Evolutionary conservation across 2,888 invertebrate species (phyloP).

Genomic region (Danaus chrysippus): DNA sequence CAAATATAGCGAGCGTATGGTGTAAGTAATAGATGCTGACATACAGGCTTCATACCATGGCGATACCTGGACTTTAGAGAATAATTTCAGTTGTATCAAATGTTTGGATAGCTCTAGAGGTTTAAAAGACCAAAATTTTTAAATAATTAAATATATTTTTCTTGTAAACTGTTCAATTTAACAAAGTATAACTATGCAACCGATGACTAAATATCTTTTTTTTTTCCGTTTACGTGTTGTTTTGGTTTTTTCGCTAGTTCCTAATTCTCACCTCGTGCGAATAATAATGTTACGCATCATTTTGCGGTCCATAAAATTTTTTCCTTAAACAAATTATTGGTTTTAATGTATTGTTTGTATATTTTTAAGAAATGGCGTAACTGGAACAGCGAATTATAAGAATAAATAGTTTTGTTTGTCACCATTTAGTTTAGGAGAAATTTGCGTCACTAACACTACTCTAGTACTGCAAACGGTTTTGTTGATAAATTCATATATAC

Average conservation of each 20-base stretch:
- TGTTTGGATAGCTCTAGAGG: too few relatives aligned
- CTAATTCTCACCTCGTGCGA: slow-evolving; percentile 2
- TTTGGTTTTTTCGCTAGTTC: not conserved
- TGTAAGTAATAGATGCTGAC: not conserved
- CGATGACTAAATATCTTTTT: not conserved
- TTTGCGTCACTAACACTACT: too few relatives aligned
- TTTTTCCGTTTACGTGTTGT: not conserved
- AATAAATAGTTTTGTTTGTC: too few relatives aligned
- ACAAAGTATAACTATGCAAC: too few relatives aligned
- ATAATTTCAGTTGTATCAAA: too few relatives aligned
- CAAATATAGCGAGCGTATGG: slow-evolving; percentile 16
- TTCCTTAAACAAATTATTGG: slow-evolving; percentile 2
- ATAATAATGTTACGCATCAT: not conserved
- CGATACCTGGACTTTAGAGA: too few relatives aligned
- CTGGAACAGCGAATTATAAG: not conserved
- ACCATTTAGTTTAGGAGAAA: too few relatives aligned
- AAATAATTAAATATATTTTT: too few relatives aligned
- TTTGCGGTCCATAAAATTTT: not conserved
- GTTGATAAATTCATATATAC: too few relatives aligned
- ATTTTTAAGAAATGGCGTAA: not conserved
- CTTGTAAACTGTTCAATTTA: too few relatives aligned
- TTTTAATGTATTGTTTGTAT: not conserved
- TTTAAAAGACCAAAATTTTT: too few relatives aligned
- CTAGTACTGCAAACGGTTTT: too few relatives aligned
- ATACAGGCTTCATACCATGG: not conserved